These are phyloP conservation scores for Actinemys pallida DNA, from an alignment of 2,113 vertebrate genomes.

Conservation along the genomic window DNA sequence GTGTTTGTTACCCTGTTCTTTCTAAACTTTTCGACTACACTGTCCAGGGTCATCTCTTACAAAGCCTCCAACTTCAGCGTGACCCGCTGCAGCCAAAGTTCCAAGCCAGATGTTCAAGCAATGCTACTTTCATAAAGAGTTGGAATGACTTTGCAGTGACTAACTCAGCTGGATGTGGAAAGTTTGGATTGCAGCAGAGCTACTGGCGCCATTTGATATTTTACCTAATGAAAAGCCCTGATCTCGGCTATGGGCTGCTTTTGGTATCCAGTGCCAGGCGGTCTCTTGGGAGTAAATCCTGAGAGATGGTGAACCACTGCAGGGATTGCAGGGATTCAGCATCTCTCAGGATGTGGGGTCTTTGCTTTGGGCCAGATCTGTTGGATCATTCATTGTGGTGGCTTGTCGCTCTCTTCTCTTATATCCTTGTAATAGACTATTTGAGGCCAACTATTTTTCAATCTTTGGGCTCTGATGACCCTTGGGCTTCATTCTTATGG, in stretches of 20 bases:
- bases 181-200: not conserved
- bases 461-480: no score
- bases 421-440: no score
- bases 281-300: not conserved
- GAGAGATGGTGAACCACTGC: not conserved
- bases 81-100: accelerated
- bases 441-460: no score
- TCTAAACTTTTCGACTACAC: not conserved
- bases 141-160: not conserved
- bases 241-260: not conserved
- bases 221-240: not conserved
- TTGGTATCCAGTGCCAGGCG: not conserved
- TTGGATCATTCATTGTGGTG: no score
- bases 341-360: not conserved
- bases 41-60: not conserved
- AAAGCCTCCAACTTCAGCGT: not conserved
- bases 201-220: not conserved
- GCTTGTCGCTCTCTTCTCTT: no score
- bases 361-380: not conserved
- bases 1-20: not conserved
- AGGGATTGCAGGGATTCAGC: not conserved
- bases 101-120: not conserved
- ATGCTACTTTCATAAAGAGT: not conserved
- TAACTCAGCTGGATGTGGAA: not conserved
- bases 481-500: no score